A percentile compares a stretch with the other conserved stretches of the same genome.
Conservation (phyloP, 2,113 vertebrate species). For the Bolborhynchus lineola region DNA sequence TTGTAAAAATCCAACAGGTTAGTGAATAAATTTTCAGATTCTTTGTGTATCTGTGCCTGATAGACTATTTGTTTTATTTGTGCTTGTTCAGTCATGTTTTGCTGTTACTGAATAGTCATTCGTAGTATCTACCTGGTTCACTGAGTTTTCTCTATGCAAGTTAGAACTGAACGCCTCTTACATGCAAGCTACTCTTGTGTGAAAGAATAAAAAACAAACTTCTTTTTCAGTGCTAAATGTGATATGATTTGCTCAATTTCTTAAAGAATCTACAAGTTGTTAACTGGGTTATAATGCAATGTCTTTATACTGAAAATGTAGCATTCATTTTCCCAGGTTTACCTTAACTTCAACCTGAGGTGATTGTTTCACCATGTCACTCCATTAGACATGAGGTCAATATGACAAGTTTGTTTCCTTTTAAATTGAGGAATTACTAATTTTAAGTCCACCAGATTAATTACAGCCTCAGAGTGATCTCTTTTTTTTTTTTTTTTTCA, state of each 20-base stretch:
- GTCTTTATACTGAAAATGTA: neutral
- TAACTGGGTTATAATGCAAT: neutral
- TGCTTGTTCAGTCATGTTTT: neutral
- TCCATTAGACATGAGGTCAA: neutral
- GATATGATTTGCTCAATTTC: neutral
- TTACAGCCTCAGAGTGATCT: neutral
- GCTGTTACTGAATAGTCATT: neutral
- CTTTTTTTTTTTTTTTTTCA: neutral
- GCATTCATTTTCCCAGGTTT: neutral
- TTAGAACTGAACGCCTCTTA: neutral
- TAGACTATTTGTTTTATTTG: neutral
- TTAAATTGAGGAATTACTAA: neutral
- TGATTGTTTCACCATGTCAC: neutral
- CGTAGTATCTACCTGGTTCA: neutral
- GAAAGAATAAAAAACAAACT: neutral
- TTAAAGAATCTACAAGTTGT: neutral
- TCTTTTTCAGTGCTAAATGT: neutral
- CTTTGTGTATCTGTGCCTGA: neutral
- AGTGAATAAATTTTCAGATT: neutral
- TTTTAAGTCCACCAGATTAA: neutral
- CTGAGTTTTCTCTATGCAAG: neutral
- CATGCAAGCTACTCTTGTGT: neutral
- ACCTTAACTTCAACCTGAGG: neutral
- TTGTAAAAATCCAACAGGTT: neutral
- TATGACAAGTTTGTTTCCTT: neutral